Conservation (phyloP, 1,140 invertebrate genomes). For the Alviniconcha marisindica region DNA sequence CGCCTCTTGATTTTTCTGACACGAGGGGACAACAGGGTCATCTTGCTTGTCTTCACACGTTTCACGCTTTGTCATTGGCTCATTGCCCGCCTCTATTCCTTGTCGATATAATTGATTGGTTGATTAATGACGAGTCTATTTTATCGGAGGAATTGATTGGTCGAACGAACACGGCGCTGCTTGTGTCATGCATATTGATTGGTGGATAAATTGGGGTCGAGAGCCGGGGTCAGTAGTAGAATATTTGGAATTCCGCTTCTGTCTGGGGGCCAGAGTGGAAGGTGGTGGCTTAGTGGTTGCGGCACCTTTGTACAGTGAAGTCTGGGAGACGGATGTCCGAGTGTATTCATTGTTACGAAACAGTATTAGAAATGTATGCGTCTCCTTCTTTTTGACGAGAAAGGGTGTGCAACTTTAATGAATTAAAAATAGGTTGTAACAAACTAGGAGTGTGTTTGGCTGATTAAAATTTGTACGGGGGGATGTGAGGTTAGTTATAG, state of each 20-base stretch:
- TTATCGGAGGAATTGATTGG: constrained; percentile 2
- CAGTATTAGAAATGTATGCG: too few species aligned
- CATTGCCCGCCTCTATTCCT: not conserved
- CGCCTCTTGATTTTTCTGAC: not conserved
- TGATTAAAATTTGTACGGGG: too few species aligned
- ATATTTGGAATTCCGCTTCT: not conserved
- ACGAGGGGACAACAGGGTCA: constrained; percentile 2
- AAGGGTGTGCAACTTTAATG: too few species aligned
- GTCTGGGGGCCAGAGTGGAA: too few species aligned
- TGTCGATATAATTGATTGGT: constrained; percentile 38
- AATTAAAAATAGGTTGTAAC: too few species aligned
- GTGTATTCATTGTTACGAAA: too few species aligned
- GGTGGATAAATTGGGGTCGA: constrained; percentile 36
- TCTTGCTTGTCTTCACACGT: constrained; percentile 19
- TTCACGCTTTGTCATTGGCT: constrained; percentile 18
- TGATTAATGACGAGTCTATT: constrained; percentile 26
- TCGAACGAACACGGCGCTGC: not conserved
- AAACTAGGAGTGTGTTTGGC: too few species aligned
- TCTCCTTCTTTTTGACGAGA: too few species aligned
- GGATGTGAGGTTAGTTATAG: too few species aligned
- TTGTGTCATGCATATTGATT: constrained; percentile 39
- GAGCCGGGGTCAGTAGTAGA: constrained; percentile 10
- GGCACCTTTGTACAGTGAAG: too few species aligned
- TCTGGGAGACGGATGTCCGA: too few species aligned
- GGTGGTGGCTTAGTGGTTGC: too few species aligned